Conservation (phyloP, 2,113 vertebrate species). For the Athene noctua region DNA sequence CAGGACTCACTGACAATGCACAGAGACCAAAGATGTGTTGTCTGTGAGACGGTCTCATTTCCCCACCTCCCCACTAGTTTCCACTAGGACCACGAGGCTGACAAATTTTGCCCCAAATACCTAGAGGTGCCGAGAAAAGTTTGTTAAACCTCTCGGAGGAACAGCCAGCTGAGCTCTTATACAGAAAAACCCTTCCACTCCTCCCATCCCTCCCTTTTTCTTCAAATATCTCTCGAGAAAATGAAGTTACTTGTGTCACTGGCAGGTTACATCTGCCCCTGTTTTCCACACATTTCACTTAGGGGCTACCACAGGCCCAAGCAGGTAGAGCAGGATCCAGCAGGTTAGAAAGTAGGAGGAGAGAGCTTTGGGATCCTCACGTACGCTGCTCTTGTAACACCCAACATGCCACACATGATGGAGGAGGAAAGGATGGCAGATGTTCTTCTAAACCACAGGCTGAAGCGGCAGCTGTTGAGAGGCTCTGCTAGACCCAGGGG, state of each 20-base stretch:
- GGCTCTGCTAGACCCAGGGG: neutral
- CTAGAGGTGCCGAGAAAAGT: neutral
- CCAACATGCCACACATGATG: too few species aligned
- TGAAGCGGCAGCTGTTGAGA: neutral
- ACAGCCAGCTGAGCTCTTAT: neutral
- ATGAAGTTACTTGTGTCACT: neutral
- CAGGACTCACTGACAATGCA: neutral
- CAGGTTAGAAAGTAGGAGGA: neutral
- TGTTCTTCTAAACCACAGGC: neutral
- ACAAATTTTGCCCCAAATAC: neutral
- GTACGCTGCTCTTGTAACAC: neutral
- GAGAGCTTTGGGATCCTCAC: neutral
- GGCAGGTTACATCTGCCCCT: neutral
- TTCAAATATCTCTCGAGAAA: neutral
- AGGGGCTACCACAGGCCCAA: neutral
- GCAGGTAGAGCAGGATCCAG: neutral
- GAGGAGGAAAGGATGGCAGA: neutral
- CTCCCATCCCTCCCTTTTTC: neutral
- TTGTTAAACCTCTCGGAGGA: neutral
- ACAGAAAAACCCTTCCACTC: neutral
- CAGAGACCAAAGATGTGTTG: neutral
- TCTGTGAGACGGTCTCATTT: fast-evolving
- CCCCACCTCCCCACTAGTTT: neutral
- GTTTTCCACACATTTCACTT: neutral
- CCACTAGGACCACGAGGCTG: neutral